Base-by-base conservation (phyloP, 2,113 vertebrate genomes). In the Oceanites oceanicus region DNA sequence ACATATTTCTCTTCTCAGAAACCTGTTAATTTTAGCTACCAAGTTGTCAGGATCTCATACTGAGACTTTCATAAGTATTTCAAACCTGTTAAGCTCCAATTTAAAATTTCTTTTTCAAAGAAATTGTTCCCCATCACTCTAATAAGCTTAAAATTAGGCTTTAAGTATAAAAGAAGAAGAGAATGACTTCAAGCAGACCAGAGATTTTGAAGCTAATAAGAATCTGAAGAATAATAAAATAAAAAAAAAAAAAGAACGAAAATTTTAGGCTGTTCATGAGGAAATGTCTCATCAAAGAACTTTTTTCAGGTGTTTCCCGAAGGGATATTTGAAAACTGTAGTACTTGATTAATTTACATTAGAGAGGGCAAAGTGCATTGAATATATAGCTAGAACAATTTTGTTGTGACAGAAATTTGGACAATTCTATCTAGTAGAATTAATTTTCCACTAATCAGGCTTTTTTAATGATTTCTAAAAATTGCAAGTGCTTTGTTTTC, bases 71-170 rank as follows among this genome's bases (percentile, higher is more conserved):
- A 36, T 3, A 34, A 40, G 10, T 18, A 27, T 34, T 30, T 62
- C 27, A 75, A 74, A 91, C 3, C 5, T 29, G 1, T 34, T n/a
- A 66, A 22, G 1, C 2, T 14, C 2, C 16, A 34, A 13, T 11
- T 2, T 53, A 32, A 67, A 85, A 50, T 30, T 11, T 53, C 0
- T 30, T 52, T 56, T 81, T 30, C 14, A 72, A 68, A 84, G 0
- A 73, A 63, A 56, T n/a, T n/a, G 5, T 25, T 52, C 3, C 5
- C 6, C 21, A 4, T 71, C 7, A 20, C 11, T 56, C 30, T 44
- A 67, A 42, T 18, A 62, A 12, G 30, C 10, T 63, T 50, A 62
- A 20, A 42, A 50, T 55, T 50, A 18, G 6, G 13, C 2, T 36
- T 86, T 14, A 6, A 13, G 56, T 84, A 16, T n/a, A 52, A 86